Base-by-base conservation (phyloP, 2,113 vertebrate genomes). In the Laterallus jamaicensis region DNA sequence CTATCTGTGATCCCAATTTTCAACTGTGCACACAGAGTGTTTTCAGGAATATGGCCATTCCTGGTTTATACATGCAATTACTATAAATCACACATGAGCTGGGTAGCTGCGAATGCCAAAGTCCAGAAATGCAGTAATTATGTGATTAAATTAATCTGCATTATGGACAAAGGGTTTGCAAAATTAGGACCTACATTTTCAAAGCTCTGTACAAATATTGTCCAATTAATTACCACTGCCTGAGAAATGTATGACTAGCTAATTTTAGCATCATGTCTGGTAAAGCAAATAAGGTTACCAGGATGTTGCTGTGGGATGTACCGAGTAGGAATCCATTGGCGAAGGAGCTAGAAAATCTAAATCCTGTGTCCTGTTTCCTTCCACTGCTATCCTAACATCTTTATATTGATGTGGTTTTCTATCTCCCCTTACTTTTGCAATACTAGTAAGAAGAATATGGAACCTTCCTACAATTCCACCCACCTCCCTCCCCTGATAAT, bases 191-290 rank as follows among this genome's bases (percentile, higher is more conserved):
- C 88, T 89, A 79, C 93, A 80, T 92, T 95, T 96, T 79, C 92
- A 93, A 91, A 96, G 86, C 95, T 66, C 88, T 93, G 96, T 96
- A 93, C 91, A 96, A 97, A 96, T 93, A 97, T 87, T 96, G 93
- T 88, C 86, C 96, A 93, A 96, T 88, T 96, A 96, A 96, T 95
- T 96, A 96, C 91, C 82, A 74, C 91, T 95, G 95, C 92, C 93
- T 73, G 74, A 80, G 81, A 73, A 94, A 91, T 69, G 74, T 50
- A 78, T 21, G 92, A 84, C 86, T 79, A 26, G 49, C 70, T 96
- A 94, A 93, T 92, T 96, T 93, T 92, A 95, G 74, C 66, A 87
- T 25, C 44, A 24, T 2, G 70, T 58, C 86, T 95, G 76, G 77
- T 59, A 92, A 92, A 94, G 96, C 91, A 96, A 96, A 89, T 58